Evolutionary conservation across 2,797 vertebrate genomes (phyloP).

Genomic region (Lophius americanus): DNA sequence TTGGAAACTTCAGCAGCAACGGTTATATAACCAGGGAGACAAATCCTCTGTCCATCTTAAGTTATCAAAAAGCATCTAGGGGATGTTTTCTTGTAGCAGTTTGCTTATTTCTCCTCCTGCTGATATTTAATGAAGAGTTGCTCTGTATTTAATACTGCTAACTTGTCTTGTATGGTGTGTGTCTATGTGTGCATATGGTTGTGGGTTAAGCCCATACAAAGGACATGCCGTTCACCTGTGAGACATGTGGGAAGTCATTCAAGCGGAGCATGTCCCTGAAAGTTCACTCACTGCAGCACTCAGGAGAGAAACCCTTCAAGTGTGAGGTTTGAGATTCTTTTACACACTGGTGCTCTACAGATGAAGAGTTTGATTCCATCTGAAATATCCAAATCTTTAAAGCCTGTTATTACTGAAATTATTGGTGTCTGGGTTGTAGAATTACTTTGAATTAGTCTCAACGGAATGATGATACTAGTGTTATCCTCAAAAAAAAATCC

Average conservation of each 20-base stretch:
- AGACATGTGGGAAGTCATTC: constrained; percentile 98
- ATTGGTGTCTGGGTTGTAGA: constrained; percentile 3
- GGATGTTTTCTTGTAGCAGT: constrained; percentile 9
- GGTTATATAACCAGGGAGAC: constrained; percentile 31
- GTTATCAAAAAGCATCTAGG: constrained; percentile 12
- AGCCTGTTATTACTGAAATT: constrained; percentile 1
- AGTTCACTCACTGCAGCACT: constrained; percentile 97
- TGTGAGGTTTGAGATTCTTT: constrained; percentile 87
- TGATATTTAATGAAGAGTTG: constrained; percentile 19
- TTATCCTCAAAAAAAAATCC: constrained; percentile 15
- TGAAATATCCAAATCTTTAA: constrained; percentile 1
- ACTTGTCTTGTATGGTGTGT: constrained; percentile 26
- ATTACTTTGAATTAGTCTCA: not conserved
- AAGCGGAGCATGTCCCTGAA: constrained; percentile 98
- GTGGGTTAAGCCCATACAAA: constrained; percentile 91
- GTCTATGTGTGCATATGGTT: constrained; percentile 22
- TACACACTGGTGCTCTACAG: constrained; percentile 6
- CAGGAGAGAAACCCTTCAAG: constrained; percentile 96
- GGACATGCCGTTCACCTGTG: constrained; percentile 98
- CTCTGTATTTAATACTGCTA: constrained; percentile 26
- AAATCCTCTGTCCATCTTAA: constrained; percentile 29
- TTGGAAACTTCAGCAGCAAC: constrained; percentile 42
- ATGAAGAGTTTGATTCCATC: constrained; percentile 16
- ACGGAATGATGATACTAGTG: not conserved
- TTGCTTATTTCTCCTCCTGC: constrained; percentile 22